Percentiles rank a stretch among this genome's conserved stretches.
Conservation (phyloP, 2,113 vertebrate genomes). For the Tachysurus fulvidraco region DNA sequence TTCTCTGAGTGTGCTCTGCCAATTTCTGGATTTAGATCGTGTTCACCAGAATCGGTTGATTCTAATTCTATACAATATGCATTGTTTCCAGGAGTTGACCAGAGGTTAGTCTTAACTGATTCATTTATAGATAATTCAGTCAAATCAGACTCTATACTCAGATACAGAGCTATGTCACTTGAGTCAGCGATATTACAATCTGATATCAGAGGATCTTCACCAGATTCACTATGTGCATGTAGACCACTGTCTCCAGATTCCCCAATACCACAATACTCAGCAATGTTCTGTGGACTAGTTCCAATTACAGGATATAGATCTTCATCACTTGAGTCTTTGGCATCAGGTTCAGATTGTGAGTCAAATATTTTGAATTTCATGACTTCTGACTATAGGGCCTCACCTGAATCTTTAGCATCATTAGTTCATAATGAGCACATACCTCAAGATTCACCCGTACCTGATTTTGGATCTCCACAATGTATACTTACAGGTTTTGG, state of each 20-base stretch:
- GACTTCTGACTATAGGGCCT: conserved; percentile 30
- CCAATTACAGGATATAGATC: conserved; percentile 24
- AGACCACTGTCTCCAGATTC: conserved; percentile 32
- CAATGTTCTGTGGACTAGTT: conserved; percentile 6
- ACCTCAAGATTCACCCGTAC: conserved; percentile 57
- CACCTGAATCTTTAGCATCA: conserved; percentile 49
- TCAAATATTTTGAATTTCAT: conserved; percentile 29
- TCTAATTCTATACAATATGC: conserved; percentile 43
- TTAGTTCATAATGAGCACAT: conserved; percentile 42
- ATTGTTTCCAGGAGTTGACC: conserved; percentile 13
- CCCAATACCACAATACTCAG: conserved; percentile 52
- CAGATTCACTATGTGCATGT: conserved; percentile 22
- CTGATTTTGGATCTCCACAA: conserved; percentile 18
- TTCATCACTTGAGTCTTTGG: conserved; percentile 50
- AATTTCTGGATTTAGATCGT: conserved; percentile 24
- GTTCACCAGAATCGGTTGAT: conserved; percentile 41
- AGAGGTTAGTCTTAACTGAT: conserved; percentile 48
- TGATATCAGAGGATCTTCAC: conserved; percentile 39
- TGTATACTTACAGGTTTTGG: background rate
- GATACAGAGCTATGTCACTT: conserved; percentile 48
- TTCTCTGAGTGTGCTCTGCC: background rate
- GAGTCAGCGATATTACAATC: background rate
- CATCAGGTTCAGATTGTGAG: conserved; percentile 52
- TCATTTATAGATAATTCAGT: conserved; percentile 40
- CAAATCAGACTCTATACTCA: conserved; percentile 49